These are phyloP conservation scores for Xestia c-nigrum DNA, from an alignment of 2,888 invertebrate species.

Conservation along the genomic window DNA sequence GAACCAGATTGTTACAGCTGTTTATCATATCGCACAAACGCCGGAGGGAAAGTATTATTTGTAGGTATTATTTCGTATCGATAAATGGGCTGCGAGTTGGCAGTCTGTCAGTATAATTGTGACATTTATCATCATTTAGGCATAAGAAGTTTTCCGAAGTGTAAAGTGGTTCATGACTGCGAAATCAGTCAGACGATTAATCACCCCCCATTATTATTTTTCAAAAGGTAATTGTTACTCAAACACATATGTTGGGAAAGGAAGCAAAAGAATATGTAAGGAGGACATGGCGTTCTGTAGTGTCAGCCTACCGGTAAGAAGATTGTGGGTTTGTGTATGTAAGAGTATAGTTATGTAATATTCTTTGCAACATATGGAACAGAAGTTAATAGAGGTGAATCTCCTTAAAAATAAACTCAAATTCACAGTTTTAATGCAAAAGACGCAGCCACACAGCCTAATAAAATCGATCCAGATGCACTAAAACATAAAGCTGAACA, in stretches of 20 bases:
- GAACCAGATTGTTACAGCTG: slow-evolving; percentile 40
- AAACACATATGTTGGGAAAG: not conserved
- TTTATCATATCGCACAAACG: slow-evolving; percentile 53
- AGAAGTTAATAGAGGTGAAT: not conserved
- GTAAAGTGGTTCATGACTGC: not conserved
- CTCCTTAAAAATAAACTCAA: not conserved
- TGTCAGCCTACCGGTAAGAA: not conserved
- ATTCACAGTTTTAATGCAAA: not conserved
- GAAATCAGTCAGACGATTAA: slow-evolving; percentile 8
- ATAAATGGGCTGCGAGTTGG: slow-evolving; percentile 25
- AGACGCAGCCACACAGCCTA: not conserved
- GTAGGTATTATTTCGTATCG: slow-evolving; percentile 33
- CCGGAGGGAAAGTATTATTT: slow-evolving; percentile 53
- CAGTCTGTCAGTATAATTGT: slow-evolving; percentile 46
- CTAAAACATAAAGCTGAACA: slow-evolving; percentile 33
- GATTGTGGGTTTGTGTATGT: not conserved
- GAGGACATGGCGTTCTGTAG: not conserved
- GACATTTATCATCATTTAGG: slow-evolving; percentile 36
- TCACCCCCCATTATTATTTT: not conserved
- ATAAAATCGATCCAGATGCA: slow-evolving; percentile 33
- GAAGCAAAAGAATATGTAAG: not conserved
- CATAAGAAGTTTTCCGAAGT: not conserved
- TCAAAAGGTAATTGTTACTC: not conserved
- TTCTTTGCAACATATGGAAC: not conserved
- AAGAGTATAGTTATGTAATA: not conserved